Base-by-base conservation (phyloP, 2,113 vertebrate genomes). In the Tympanuchus pallidicinctus region DNA sequence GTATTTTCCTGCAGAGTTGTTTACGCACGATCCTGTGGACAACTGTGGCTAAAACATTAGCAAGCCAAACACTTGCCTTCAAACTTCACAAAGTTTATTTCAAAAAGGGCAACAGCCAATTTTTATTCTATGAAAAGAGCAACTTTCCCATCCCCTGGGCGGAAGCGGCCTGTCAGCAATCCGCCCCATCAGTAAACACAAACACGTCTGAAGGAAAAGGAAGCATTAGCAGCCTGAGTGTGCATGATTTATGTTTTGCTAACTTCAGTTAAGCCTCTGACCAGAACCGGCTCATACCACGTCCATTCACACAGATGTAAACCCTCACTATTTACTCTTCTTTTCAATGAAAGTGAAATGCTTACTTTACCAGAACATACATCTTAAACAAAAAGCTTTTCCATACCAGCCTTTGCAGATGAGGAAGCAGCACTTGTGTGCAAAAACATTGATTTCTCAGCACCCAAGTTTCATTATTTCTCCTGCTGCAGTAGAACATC, bases 221-320 rank as follows among this genome's bases (percentile, higher is more conserved):
- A 93, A 59, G 52, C 79, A 88, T 88, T 76, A 85, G 72, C 60
- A 90, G 40, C 50, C 32, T 1, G 48, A 69, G 50, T 43, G 64
- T 83, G 72, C 73, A 74, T 82, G 86, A 86, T 92, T 93, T 94
- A 88, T 92, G 69, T 95, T 90, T 90, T 91, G 72, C 85, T 95
- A 90, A 85, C 69, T 56, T 77, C 83, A 86, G 19, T 77, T 89
- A 92, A 91, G 60, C 50, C 85, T 66, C 75, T 83, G 67, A 79
- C 60, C 60, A 77, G 64, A 86, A 50, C 67, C 91, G 64, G 79
- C 45, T 94, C 71, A 36, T 70, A 61, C 90, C 45, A 25, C 57
- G 45, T 86, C 85, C 67, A 65, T 88, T 94, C 76, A 88, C 79
- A 88, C 1, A 3, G 90, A 50, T 13, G 3, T 25, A 80, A 60